Conservation (phyloP, 2,113 vertebrate genomes). For the Platysternon megacephalum region DNA sequence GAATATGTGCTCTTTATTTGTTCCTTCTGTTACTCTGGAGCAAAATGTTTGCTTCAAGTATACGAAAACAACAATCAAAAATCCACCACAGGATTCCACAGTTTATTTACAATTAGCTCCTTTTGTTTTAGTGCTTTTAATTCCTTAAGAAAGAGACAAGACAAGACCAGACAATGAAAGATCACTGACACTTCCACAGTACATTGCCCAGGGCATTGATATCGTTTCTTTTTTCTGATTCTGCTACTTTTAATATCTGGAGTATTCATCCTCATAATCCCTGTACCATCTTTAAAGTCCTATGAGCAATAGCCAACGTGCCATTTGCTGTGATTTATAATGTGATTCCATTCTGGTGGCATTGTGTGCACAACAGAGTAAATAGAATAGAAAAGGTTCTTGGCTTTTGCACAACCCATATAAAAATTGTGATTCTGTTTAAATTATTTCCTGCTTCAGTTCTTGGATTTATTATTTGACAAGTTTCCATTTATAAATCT, state of each 20-base stretch:
- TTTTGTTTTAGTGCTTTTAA: not conserved
- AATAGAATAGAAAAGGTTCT: not conserved
- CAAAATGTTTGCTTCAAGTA: not conserved
- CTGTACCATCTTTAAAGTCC: not conserved
- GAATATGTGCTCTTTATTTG: accelerated
- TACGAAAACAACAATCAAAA: not conserved
- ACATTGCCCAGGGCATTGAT: conserved; percentile 4
- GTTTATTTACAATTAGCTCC: not conserved
- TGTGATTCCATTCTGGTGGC: not conserved
- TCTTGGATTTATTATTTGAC: not conserved
- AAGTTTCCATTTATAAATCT: not conserved
- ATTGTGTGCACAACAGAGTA: conserved; percentile 2
- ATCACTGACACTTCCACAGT: not conserved
- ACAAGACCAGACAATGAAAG: conserved; percentile 2
- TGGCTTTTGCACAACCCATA: not conserved
- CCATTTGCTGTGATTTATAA: not conserved
- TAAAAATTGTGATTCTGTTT: not conserved
- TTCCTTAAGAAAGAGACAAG: not conserved
- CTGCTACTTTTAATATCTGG: not conserved
- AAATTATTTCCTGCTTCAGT: not conserved
- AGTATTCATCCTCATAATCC: not conserved
- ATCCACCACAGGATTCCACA: not conserved
- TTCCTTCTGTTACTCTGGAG: not conserved
- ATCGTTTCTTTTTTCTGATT: not conserved
- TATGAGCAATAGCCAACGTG: not conserved